These are phyloP conservation scores for Eupristina koningsbergeri DNA, from an alignment of 1,140 invertebrate species.

Conservation along the genomic window DNA sequence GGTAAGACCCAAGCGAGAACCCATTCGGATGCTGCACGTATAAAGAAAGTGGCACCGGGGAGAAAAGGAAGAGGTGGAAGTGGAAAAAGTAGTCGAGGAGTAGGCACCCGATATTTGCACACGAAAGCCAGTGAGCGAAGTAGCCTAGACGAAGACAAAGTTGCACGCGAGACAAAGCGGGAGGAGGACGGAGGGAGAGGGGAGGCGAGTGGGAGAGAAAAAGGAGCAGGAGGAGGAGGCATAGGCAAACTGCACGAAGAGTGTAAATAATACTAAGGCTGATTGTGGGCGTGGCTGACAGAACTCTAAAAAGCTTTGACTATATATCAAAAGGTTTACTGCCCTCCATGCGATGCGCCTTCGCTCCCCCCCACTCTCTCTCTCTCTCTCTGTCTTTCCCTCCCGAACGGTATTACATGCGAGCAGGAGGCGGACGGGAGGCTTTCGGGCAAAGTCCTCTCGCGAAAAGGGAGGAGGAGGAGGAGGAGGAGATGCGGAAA, in stretches of 20 bases:
- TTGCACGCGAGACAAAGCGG: slow-evolving; percentile 17
- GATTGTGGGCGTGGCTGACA: slow-evolving; percentile 75
- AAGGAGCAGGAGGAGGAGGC: slow-evolving; percentile 55
- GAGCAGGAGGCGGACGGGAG: slow-evolving; percentile 48
- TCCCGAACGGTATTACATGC: slow-evolving; percentile 31
- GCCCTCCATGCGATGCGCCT: slow-evolving; percentile 64
- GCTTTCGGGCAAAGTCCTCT: slow-evolving; percentile 17
- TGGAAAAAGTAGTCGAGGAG: slow-evolving; percentile 21
- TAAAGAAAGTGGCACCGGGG: slow-evolving; percentile 15
- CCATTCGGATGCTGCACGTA: neutral
- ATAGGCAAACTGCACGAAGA: slow-evolving; percentile 65
- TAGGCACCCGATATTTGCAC: slow-evolving; percentile 41
- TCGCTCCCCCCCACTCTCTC: slow-evolving; percentile 5
- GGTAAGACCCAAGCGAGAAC: neutral
- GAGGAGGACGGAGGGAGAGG: slow-evolving; percentile 40
- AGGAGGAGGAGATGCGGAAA: slow-evolving; percentile 34
- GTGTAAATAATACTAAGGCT: slow-evolving; percentile 75
- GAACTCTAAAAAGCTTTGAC: slow-evolving; percentile 74
- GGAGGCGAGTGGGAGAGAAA: slow-evolving; percentile 49
- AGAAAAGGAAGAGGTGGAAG: neutral
- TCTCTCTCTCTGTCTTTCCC: slow-evolving; percentile 8
- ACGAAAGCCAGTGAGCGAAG: slow-evolving; percentile 17
- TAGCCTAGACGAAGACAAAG: slow-evolving; percentile 39
- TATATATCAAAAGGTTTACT: slow-evolving; percentile 75
- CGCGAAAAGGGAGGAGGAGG: neutral